Conservation (phyloP, 1,140 invertebrate species). For the Brachionus angularis region DNA sequence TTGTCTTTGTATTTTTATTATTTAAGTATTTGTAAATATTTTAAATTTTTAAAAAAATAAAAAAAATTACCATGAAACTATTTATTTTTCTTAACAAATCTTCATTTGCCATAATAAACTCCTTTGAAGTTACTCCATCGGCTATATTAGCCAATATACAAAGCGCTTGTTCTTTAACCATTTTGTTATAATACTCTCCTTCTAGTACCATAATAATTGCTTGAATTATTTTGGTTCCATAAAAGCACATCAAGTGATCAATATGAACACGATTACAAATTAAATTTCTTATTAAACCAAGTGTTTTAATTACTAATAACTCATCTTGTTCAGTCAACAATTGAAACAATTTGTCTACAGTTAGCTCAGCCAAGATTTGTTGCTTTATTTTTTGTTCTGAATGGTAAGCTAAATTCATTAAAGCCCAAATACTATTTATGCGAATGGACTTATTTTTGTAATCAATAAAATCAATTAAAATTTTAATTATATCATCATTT, state of each 20-base stretch:
- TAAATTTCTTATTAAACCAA: constrained; percentile 34
- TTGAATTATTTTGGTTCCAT: constrained; percentile 34
- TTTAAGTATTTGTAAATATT: too few relatives aligned
- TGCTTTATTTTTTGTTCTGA: constrained; percentile 29
- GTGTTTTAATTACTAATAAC: constrained; percentile 22
- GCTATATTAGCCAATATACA: constrained; percentile 42
- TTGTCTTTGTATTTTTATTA: neutral
- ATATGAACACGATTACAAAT: constrained; percentile 38
- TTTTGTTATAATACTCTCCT: neutral
- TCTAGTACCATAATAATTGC: constrained; percentile 41
- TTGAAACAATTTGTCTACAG: constrained; percentile 26
- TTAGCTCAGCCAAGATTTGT: constrained; percentile 9
- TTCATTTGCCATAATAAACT: constrained; percentile 42
- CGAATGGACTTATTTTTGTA: constrained; percentile 34
- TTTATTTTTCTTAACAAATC: constrained; percentile 39
- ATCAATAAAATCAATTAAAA: constrained; percentile 31
- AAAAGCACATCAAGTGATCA: constrained; percentile 35
- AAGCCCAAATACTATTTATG: constrained; percentile 38
- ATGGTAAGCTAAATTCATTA: constrained; percentile 43
- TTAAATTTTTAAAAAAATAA: too few relatives aligned
- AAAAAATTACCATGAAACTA: constrained; percentile 31
- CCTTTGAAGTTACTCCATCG: constrained; percentile 17
- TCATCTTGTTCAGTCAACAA: constrained; percentile 34
- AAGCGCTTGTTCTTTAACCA: constrained; percentile 34
- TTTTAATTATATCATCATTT: constrained; percentile 30